Evolutionary conservation across 2,113 vertebrate species (phyloP).

Genomic region (Gila orcuttii): DNA sequence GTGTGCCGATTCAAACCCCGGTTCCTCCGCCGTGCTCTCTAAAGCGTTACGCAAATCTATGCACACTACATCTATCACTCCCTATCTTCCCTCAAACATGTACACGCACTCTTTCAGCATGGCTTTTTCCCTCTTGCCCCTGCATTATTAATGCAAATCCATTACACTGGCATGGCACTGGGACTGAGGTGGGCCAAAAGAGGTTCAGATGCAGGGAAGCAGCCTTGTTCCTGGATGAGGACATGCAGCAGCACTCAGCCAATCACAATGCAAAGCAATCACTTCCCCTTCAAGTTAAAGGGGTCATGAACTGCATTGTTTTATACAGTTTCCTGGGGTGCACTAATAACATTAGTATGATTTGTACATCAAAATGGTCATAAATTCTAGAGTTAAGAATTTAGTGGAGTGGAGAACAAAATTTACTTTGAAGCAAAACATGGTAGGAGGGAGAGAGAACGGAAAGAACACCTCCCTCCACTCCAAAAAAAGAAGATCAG

Average conservation of each 20-base stretch:
- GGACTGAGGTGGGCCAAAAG: constrained; percentile 16
- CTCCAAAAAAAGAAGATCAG: background rate
- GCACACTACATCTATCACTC: constrained; percentile 3
- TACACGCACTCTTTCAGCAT: constrained; percentile 19
- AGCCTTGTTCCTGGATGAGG: background rate
- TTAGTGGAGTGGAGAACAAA: constrained; percentile 10
- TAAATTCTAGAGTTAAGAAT: too few relatives aligned
- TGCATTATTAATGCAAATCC: constrained; percentile 57
- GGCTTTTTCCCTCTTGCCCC: background rate
- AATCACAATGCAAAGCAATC: background rate
- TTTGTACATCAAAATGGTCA: too few relatives aligned
- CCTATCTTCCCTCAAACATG: constrained; percentile 28
- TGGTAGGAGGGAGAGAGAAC: constrained; percentile 9
- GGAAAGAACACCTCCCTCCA: background rate
- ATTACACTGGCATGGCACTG: constrained; percentile 41
- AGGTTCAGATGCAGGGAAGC: background rate
- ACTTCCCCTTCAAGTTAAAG: background rate
- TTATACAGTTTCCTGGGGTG: too few relatives aligned
- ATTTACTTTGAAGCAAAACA: constrained; percentile 28
- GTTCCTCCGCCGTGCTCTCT: background rate
- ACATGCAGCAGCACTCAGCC: background rate
- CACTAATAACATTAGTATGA: too few relatives aligned
- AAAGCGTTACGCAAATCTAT: background rate
- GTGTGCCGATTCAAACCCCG: background rate
- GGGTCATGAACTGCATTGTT: too few relatives aligned